phyloP scores from a whole-genome alignment of 2,888 invertebrate species.

The Blastobasis adustella region DNA sequence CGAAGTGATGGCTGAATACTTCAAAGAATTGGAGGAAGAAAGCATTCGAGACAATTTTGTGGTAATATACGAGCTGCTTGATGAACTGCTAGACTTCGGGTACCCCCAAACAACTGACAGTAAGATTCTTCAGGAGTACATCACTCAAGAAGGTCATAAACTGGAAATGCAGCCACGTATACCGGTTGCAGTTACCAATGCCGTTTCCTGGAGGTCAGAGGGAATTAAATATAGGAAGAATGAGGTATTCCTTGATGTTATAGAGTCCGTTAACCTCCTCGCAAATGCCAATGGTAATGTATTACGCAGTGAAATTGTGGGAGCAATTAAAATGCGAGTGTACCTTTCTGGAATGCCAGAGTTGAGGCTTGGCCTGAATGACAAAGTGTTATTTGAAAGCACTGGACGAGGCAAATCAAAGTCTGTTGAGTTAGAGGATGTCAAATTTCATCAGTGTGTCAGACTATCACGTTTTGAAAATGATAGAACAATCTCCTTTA shows the following conservation, averaged over 20 bases:
- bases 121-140: constrained; percentile 98
- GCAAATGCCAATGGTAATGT: constrained; percentile 98
- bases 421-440: constrained; percentile 98
- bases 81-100: constrained; percentile 98
- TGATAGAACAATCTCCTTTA: constrained; percentile 98
- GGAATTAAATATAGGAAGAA: constrained; percentile 99
- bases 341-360: constrained; percentile 99
- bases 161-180: constrained; percentile 96
- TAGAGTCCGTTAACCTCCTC: constrained; percentile 96
- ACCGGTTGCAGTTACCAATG: constrained; percentile 99
- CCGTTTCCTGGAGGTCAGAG: constrained; percentile 98
- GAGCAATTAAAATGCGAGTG: constrained; percentile 98
- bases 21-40: constrained; percentile 98
- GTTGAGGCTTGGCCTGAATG: constrained; percentile 94
- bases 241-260: constrained; percentile 99
- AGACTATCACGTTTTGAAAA: constrained; percentile 97
- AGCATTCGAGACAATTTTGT: constrained; percentile 99
- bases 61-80: constrained; percentile 96
- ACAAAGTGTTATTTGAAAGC: constrained; percentile 98
- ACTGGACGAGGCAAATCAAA: constrained; percentile 98
- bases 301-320: constrained; percentile 97
- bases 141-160: constrained; percentile 98
- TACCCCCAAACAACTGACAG: constrained; percentile 99
- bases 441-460: constrained; percentile 99
- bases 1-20: constrained; percentile 97